Conservation (phyloP, 2,113 vertebrate species). For the Poeciliopsis retropinna region DNA sequence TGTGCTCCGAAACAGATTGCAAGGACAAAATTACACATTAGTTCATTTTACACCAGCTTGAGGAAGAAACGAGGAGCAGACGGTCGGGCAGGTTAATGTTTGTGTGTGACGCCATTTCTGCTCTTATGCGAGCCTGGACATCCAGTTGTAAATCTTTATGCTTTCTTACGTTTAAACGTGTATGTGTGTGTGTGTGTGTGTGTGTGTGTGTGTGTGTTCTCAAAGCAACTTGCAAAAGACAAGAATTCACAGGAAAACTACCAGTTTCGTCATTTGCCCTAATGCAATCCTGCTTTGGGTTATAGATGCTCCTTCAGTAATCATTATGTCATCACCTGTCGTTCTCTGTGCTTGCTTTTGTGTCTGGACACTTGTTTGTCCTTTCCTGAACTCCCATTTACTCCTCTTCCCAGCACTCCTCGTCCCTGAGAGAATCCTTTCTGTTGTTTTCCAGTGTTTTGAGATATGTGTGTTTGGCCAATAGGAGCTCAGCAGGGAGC, state of each 20-base stretch:
- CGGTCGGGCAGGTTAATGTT: conserved; percentile 3
- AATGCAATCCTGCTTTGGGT: not conserved
- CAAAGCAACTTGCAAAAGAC: not conserved
- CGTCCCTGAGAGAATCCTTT: conserved; percentile 45
- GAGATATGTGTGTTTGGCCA: conserved; percentile 73
- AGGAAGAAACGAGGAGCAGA: not conserved
- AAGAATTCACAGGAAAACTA: not conserved
- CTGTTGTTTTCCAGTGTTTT: conserved; percentile 69
- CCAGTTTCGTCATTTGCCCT: not conserved
- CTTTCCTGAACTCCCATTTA: conserved; percentile 22
- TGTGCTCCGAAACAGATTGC: not conserved
- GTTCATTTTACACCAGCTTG: conserved; percentile 2
- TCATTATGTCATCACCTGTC: not conserved
- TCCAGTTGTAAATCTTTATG: conserved; percentile 29
- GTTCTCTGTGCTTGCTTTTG: conserved; percentile 9
- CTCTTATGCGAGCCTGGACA: conserved; percentile 15
- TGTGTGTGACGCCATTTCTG: not conserved
- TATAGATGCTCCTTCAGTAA: not conserved
- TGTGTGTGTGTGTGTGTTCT: not conserved
- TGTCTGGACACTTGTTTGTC: conserved; percentile 12
- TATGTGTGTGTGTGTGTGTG: too few species aligned
- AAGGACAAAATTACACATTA: conserved; percentile 5
- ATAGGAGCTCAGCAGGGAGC: conserved; percentile 66
- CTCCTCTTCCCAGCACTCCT: conserved; percentile 56
- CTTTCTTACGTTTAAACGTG: too few species aligned